These are phyloP conservation scores for Pollimyrus isidori DNA, from an alignment of 2,113 vertebrate genomes.

Conservation along the genomic window DNA sequence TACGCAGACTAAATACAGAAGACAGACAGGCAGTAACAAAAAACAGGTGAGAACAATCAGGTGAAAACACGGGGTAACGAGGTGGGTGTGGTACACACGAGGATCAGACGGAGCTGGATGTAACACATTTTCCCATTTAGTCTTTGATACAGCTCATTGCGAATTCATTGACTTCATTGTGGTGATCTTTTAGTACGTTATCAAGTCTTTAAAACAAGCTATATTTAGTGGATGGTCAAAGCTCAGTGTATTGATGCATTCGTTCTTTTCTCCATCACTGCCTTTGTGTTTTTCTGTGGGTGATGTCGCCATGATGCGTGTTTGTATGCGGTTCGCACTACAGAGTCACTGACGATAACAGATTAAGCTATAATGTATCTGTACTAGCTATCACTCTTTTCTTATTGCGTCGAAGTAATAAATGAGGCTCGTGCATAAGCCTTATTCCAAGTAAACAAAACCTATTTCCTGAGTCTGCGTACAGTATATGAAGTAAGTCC, in stretches of 20 bases:
- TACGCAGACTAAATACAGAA: too few relatives aligned
- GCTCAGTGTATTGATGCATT: neutral
- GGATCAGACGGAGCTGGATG: too few relatives aligned
- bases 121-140: neutral
- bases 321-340: neutral
- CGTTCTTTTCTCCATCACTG: neutral
- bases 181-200: neutral
- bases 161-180: neutral
- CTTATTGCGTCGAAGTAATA: neutral
- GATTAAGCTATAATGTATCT: neutral
- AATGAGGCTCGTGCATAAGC: neutral
- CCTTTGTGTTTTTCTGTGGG: neutral
- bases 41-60: too few relatives aligned
- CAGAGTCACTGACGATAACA: neutral
- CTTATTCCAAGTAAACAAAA: neutral
- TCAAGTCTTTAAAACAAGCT: neutral
- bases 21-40: too few relatives aligned
- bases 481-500: neutral
- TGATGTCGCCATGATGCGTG: neutral
- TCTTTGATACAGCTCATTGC: neutral
- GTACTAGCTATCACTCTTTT: neutral
- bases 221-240: neutral
- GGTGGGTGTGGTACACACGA: too few relatives aligned
- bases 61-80: too few relatives aligned
- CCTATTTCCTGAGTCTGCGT: neutral